These are phyloP conservation scores for Lucilia cuprina DNA, from an alignment of 1,140 invertebrate species.

Conservation along the genomic window DNA sequence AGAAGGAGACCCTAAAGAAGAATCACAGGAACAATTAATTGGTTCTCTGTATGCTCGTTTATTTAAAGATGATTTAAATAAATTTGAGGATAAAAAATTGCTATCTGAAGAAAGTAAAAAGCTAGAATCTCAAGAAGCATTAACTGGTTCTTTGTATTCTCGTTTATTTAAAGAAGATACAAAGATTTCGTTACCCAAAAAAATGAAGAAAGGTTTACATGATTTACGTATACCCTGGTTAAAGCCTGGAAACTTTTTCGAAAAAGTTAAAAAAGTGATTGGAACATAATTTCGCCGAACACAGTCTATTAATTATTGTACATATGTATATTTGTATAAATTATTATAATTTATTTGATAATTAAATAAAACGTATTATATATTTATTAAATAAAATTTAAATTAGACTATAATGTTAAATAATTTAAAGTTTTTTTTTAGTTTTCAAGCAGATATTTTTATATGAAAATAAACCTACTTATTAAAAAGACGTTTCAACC, in stretches of 20 bases:
- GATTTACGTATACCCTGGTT: background rate
- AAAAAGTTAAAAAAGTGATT: background rate
- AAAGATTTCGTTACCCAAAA: background rate
- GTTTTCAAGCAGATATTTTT: too few relatives aligned
- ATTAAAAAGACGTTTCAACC: too few relatives aligned
- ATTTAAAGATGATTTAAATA: background rate
- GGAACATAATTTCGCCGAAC: background rate
- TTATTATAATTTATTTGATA: too few relatives aligned
- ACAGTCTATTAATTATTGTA: too few relatives aligned
- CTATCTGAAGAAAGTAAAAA: slow-evolving; percentile 3
- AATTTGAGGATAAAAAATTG: background rate
- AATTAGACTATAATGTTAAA: too few relatives aligned
- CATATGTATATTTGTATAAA: too few relatives aligned
- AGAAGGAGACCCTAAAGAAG: background rate
- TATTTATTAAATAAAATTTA: too few relatives aligned
- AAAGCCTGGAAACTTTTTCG: background rate
- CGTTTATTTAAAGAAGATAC: background rate
- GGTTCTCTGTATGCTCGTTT: background rate
- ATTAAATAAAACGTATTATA: too few relatives aligned
- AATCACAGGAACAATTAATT: background rate
- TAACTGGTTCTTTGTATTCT: background rate
- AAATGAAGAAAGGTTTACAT: background rate
- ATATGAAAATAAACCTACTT: too few relatives aligned
- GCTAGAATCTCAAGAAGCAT: background rate
- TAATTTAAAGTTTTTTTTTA: too few relatives aligned